Evolutionary conservation across 2,888 invertebrate species (phyloP), one percentile per base, ranked within the genome.

Genomic region (Chymomyza caudatula): DNA sequence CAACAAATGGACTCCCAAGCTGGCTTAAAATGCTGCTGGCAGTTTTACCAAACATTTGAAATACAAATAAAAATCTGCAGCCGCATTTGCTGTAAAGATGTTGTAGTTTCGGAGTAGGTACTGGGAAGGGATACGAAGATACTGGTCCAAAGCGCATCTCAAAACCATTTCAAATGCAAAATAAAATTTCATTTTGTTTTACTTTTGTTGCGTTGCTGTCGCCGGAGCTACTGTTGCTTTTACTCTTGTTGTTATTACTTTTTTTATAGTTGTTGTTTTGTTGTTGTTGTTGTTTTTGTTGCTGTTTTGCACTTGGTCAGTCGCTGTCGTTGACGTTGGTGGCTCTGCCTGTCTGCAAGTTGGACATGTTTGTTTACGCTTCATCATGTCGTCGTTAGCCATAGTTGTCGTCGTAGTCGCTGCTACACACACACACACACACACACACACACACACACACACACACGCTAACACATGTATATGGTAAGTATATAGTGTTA

Each of bases 311-410:
- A 60, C 54, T 25, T 56, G 29, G 29, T 42, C 37, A 20, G 20
- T 37, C 37, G n/a, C 55, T 51, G 60, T 29, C 55, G 55, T 57
- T 56, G 57, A 20, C 60, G 60, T 63, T 60, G 55, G 55, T 60
- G 61, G 60, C 52, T 59, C 44, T 54, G 71, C 72, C 67, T 77
- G 86, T 77, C 80, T 68, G 64, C 71, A 56, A 83, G 74, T 77
- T 82, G 73, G 76, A 74, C 86, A 87, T 84, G 82, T 85, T 87
- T 87, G 78, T 87, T 86, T 83, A 84, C 87, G 87, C 83, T 84
- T 86, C 83, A 86, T 77, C 86, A 84, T 87, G 87, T 87, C 79
- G 80, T 80, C 80, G 80, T 80, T 80, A 80, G 80, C 79, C 77
- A 80, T 37, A 37, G 29, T 37, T 20, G 19, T 52, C 11, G 23